Evolutionary conservation across 2,888 invertebrate genomes (phyloP).

Genomic region (Euphydryas editha): DNA sequence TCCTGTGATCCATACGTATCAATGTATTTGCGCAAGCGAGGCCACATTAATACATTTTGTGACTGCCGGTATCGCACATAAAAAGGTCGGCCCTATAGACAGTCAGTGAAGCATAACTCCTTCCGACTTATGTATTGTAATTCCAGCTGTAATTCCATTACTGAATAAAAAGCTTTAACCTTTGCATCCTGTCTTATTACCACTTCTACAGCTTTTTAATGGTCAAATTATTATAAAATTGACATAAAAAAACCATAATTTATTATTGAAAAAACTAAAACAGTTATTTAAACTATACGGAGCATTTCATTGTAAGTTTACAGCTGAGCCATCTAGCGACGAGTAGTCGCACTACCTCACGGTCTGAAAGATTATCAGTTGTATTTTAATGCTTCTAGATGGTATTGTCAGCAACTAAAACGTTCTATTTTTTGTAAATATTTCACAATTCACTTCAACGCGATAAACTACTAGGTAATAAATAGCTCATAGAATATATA

Average conservation of each 20-base stretch:
- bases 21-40: conserved; percentile 51
- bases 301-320: neutral
- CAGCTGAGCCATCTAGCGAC: conserved; percentile 53
- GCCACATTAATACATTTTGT: conserved; percentile 45
- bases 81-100: conserved; percentile 37
- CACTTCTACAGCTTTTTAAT: neutral
- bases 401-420: conserved; percentile 18
- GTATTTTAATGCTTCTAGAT: conserved; percentile 30
- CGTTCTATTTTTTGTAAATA: neutral
- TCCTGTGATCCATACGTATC: conserved; percentile 49
- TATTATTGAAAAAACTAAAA: conserved; percentile 7
- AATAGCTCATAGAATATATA: neutral
- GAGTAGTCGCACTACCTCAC: conserved; percentile 55
- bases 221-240: conserved; percentile 1
- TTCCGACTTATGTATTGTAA: conserved; percentile 26
- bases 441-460: neutral
- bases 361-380: neutral
- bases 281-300: neutral
- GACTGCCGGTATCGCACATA: conserved; percentile 37
- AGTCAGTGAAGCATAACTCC: conserved; percentile 33
- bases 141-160: neutral
- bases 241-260: conserved; percentile 1
- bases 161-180: neutral
- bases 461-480: neutral
- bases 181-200: neutral